These are phyloP conservation scores for Zoanthus solanderi DNA, from an alignment of 92 coral and sea anemone species.

Conservation along the genomic window DNA sequence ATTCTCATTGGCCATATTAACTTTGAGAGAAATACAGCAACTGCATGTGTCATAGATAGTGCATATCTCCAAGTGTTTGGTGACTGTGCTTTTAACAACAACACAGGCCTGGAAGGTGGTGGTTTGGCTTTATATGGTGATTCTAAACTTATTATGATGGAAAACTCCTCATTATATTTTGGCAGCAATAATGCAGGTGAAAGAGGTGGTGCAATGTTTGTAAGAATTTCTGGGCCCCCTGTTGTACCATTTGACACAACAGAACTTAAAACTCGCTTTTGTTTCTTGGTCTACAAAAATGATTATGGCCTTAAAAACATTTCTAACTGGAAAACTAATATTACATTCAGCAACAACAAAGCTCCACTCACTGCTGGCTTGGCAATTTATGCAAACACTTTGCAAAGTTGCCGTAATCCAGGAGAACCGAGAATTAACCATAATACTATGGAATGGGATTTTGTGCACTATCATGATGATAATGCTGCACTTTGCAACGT, in stretches of 20 bases:
- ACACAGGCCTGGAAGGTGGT: conserved; percentile 89
- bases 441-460: conserved; percentile 75
- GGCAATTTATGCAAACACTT: conserved; percentile 88
- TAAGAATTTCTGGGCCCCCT: conserved; percentile 78
- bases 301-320: conserved; percentile 25
- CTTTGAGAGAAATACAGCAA: conserved; percentile 63
- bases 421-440: conserved; percentile 75
- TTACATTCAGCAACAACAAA: conserved; percentile 79
- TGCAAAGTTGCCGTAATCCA: conserved; percentile 81
- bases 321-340: conserved; percentile 66
- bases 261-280: conserved; percentile 85
- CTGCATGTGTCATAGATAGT: conserved; percentile 91
- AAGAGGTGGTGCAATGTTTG: conserved; percentile 93
- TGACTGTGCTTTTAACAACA: conserved; percentile 66
- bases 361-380: conserved; percentile 73
- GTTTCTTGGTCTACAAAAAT: conserved; percentile 78
- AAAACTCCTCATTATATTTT: conserved; percentile 66
- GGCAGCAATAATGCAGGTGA: conserved; percentile 65
- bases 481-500: conserved; percentile 38
- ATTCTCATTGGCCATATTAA: conserved; percentile 56
- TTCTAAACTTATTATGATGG: conserved; percentile 78
- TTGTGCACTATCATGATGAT: conserved; percentile 56
- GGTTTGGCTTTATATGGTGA: conserved; percentile 88
- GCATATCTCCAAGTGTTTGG: conserved; percentile 66
- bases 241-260: conserved; percentile 89